phyloP scores from a whole-genome alignment of 1,140 invertebrate genomes.

The Nymphalis io region DNA sequence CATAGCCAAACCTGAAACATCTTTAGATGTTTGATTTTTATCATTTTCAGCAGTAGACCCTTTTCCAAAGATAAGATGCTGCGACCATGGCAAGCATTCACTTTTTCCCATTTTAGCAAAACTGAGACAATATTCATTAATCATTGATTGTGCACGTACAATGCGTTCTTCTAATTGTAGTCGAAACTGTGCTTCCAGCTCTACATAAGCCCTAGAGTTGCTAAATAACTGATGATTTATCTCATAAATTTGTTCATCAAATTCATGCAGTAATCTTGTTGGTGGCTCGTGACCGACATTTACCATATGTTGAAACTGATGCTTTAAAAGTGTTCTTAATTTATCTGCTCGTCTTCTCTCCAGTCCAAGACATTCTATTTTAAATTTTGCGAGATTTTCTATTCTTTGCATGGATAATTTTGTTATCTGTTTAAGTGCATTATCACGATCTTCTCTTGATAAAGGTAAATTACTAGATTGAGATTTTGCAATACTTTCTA shows the following conservation, averaged over 20 bases:
- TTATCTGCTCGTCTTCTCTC: constrained; percentile 58
- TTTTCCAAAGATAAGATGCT: background rate
- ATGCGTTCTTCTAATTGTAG: constrained; percentile 53
- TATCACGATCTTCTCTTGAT: constrained; percentile 36
- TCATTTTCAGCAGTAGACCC: background rate
- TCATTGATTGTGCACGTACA: constrained; percentile 41
- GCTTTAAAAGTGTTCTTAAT: constrained; percentile 51
- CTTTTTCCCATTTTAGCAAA: background rate
- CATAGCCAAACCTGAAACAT: constrained; percentile 19
- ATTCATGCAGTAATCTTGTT: constrained; percentile 59
- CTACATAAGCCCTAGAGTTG: constrained; percentile 57
- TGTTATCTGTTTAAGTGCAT: constrained; percentile 45
- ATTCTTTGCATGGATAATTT: constrained; percentile 41
- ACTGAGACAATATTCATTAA: constrained; percentile 57
- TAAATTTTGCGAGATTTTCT: constrained; percentile 50
- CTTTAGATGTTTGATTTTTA: constrained; percentile 2
- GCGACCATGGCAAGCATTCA: background rate
- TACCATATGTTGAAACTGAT: constrained; percentile 55
- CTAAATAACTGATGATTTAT: constrained; percentile 69
- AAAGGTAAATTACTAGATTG: constrained; percentile 23
- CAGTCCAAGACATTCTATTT: constrained; percentile 50
- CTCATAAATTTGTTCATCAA: constrained; percentile 63
- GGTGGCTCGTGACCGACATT: constrained; percentile 52
- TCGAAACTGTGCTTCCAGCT: constrained; percentile 55
- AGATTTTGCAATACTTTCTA: constrained; percentile 47